phyloP scores from a whole-genome alignment of 2,797 vertebrate species.

The Hydrophis major region DNA sequence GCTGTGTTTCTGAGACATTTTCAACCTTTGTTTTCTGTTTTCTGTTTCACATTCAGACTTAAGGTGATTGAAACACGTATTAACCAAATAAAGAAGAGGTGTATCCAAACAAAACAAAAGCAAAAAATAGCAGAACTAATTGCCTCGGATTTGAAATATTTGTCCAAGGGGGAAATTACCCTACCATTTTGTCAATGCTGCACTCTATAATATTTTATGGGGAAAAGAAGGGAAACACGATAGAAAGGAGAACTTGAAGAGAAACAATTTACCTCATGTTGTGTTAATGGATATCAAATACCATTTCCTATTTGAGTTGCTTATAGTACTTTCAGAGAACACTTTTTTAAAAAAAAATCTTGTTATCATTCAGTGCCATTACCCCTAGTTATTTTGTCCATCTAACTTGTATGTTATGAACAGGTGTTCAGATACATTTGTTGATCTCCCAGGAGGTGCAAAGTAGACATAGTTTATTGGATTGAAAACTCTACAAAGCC shows the following conservation, averaged over 20 bases:
- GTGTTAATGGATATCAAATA: background rate
- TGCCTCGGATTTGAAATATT: background rate
- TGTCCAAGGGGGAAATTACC: slow-evolving; percentile 26
- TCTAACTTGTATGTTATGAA: background rate
- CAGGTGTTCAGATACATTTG: no score
- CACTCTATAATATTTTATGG: background rate
- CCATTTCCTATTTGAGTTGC: background rate
- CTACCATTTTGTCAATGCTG: slow-evolving; percentile 13
- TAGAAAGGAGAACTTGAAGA: background rate
- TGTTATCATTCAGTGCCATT: background rate
- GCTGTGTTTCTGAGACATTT: slow-evolving; percentile 18
- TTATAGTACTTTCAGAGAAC: background rate
- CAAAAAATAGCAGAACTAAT: background rate
- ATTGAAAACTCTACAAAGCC: background rate
- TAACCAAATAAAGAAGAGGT: background rate
- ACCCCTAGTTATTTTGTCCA: background rate
- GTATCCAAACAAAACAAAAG: background rate
- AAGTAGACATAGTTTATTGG: background rate
- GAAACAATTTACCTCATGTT: background rate
- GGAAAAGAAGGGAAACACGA: background rate
- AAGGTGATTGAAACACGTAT: slow-evolving; percentile 9
- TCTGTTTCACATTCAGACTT: background rate
- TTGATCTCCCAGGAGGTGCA: no score
- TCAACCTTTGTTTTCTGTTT: background rate
- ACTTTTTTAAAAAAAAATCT: background rate